Conservation (phyloP, 2,888 invertebrate species). For the Drosophila sordidapex region DNA sequence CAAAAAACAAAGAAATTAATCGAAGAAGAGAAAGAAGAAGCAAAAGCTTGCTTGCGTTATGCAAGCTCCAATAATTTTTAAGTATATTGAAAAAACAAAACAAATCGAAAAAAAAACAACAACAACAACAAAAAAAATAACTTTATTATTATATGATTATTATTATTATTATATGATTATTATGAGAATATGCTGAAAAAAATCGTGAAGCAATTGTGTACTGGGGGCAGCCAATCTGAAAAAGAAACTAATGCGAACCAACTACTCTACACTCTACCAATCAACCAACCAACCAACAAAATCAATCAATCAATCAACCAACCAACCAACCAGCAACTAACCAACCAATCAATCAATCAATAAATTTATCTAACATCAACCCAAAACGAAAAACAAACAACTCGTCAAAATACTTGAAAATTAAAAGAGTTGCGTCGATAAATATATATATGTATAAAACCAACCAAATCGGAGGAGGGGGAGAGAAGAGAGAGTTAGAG, state of each 20-base stretch:
- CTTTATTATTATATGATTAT: slow-evolving; percentile 65
- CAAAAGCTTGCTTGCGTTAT: slow-evolving; percentile 52
- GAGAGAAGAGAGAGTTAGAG: slow-evolving; percentile 15
- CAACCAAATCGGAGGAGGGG: slow-evolving; percentile 3
- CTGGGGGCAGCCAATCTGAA: slow-evolving; percentile 85
- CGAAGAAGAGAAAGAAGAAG: slow-evolving; percentile 28
- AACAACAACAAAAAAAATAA: slow-evolving; percentile 35
- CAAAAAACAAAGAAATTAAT: slow-evolving; percentile 23
- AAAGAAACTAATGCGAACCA: slow-evolving; percentile 58
- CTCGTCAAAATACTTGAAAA: slow-evolving; percentile 26
- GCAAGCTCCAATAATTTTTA: slow-evolving; percentile 59
- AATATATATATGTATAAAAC: slow-evolving; percentile 24
- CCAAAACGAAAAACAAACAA: slow-evolving; percentile 2
- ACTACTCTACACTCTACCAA: slow-evolving; percentile 47
- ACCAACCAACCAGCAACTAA: slow-evolving; percentile 33
- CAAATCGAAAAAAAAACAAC: slow-evolving; percentile 23
- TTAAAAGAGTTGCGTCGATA: slow-evolving; percentile 18
- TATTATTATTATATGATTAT: slow-evolving; percentile 50
- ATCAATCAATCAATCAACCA: slow-evolving; percentile 37
- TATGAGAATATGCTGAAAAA: slow-evolving; percentile 80
- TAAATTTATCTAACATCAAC: slow-evolving; percentile 4
- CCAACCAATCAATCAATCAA: slow-evolving; percentile 18
- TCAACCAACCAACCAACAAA: slow-evolving; percentile 51
- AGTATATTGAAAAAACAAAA: slow-evolving; percentile 51
- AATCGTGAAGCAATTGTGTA: slow-evolving; percentile 86